These are phyloP conservation scores for Leucania comma DNA, from an alignment of 2,888 invertebrate genomes.

Conservation along the genomic window DNA sequence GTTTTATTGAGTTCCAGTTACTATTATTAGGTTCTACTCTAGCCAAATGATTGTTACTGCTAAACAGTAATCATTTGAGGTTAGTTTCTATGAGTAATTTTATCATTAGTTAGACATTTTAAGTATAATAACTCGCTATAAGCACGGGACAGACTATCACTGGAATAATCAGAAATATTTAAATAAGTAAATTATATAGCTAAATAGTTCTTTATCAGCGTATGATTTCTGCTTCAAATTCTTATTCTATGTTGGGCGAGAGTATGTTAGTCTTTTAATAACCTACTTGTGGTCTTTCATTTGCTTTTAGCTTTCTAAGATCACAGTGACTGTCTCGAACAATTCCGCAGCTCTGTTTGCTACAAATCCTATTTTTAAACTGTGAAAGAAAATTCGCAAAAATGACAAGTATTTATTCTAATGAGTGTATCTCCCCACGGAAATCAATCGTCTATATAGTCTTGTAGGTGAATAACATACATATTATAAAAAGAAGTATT, in stretches of 20 bases:
- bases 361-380: too few species aligned
- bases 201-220: neutral
- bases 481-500: neutral
- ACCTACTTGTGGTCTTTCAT: too few species aligned
- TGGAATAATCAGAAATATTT: neutral
- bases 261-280: too few species aligned
- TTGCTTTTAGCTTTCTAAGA: too few species aligned
- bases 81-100: conserved; percentile 14
- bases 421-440: too few species aligned
- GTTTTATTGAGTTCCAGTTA: conserved; percentile 59
- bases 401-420: neutral
- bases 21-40: conserved; percentile 48
- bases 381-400: neutral
- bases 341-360: too few species aligned
- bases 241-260: too few species aligned
- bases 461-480: neutral
- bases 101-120: conserved; percentile 4
- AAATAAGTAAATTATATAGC: neutral
- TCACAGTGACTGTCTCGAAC: too few species aligned
- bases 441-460: neutral
- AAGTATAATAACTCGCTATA: neutral
- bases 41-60: conserved; percentile 16
- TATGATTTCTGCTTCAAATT: too few species aligned
- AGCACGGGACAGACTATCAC: neutral
- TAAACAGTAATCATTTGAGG: conserved; percentile 16